Evolutionary conservation across 2,888 invertebrate genomes (phyloP).

Genomic region (Acrobasis repandana): DNA sequence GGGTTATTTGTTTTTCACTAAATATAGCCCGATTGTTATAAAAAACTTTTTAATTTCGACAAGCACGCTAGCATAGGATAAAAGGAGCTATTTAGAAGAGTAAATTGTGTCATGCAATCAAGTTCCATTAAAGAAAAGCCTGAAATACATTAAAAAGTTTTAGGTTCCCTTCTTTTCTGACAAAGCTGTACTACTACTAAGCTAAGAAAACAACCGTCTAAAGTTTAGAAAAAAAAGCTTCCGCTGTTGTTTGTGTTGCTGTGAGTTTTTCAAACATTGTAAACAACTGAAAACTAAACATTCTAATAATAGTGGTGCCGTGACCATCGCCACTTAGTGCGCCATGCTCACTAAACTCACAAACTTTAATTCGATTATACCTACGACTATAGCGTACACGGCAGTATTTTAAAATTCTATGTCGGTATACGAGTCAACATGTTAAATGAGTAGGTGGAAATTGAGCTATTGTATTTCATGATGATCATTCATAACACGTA

Average conservation of each 20-base stretch:
- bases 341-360: neutral
- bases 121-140: too few species aligned
- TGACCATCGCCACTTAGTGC: neutral
- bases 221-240: neutral
- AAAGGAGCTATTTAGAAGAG: too few species aligned
- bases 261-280: neutral
- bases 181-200: too few species aligned
- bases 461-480: neutral
- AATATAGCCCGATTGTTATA: too few species aligned
- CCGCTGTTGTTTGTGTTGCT: neutral
- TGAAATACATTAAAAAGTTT: too few species aligned
- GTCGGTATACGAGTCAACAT: neutral
- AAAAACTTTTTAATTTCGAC: too few species aligned
- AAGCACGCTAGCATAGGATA: too few species aligned
- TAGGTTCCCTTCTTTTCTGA: too few species aligned
- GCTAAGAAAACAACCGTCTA: too few species aligned
- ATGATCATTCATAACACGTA: neutral
- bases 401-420: neutral
- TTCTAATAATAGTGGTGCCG: neutral
- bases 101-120: too few species aligned
- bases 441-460: neutral
- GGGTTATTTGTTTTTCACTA: too few species aligned
- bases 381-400: neutral
- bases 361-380: neutral
- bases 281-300: neutral